Evolutionary conservation across 2,797 vertebrate species (phyloP).

Genomic region (Myotis vivesi): DNA sequence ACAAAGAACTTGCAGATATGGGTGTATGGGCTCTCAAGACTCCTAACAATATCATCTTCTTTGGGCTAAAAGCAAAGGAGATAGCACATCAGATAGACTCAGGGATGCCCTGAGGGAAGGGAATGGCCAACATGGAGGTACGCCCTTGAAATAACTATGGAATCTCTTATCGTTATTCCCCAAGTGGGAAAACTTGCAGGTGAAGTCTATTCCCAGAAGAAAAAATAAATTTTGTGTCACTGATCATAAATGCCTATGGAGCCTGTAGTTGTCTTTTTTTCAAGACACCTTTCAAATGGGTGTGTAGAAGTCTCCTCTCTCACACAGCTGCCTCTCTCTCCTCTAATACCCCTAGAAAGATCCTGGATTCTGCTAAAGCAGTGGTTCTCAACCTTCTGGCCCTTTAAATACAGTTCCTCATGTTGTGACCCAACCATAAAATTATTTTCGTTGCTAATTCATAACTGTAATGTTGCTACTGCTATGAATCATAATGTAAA

Average conservation of each 20-base stretch:
- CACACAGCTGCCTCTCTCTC: background rate
- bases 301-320: background rate
- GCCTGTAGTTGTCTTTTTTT: background rate
- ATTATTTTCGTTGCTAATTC: too few species aligned
- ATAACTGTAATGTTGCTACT: too few species aligned
- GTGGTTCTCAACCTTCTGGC: too few species aligned
- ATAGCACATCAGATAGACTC: too few species aligned
- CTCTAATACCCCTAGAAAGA: background rate
- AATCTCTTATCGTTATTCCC: background rate
- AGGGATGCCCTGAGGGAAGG: too few species aligned
- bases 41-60: background rate
- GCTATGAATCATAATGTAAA: too few species aligned
- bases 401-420: too few species aligned
- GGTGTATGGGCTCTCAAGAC: background rate
- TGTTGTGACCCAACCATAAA: too few species aligned
- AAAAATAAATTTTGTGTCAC: background rate
- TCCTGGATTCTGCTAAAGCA: background rate
- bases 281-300: background rate
- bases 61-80: background rate
- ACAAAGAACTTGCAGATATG: background rate
- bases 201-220: background rate
- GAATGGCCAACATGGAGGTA: too few species aligned
- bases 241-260: background rate
- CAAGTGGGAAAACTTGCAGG: background rate
- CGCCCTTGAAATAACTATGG: background rate